phyloP scores from a whole-genome alignment of 2,113 vertebrate species.

The Perccottus glenii region DNA sequence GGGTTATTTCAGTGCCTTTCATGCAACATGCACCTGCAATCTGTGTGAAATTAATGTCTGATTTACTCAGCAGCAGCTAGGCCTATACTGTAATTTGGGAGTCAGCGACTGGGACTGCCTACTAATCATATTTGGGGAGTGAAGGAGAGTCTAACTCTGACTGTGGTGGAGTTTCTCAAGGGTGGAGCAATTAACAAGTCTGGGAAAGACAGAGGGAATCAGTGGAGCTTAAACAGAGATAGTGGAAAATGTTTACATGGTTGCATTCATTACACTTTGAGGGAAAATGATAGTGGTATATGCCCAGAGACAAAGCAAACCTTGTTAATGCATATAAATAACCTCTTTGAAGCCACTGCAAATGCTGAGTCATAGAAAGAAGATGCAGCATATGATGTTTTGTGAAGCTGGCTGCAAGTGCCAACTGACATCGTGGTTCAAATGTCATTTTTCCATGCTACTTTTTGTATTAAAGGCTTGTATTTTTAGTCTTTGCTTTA shows the following conservation, averaged over 20 bases:
- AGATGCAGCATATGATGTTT: background rate
- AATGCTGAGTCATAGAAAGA: slow-evolving; percentile 17
- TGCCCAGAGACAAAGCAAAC: background rate
- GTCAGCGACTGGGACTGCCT: slow-evolving; percentile 50
- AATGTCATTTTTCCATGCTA: slow-evolving; percentile 9
- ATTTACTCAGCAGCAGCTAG: slow-evolving; percentile 47
- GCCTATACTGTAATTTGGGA: slow-evolving; percentile 42
- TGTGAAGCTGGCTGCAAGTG: background rate
- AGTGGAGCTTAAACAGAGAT: slow-evolving; percentile 33
- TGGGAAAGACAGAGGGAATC: slow-evolving; percentile 24
- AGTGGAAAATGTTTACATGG: slow-evolving; percentile 21
- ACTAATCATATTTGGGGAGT: slow-evolving; percentile 48
- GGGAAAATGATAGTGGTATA: slow-evolving; percentile 3
- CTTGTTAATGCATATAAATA: slow-evolving; percentile 6
- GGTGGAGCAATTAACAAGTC: slow-evolving; percentile 47
- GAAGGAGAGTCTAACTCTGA: slow-evolving; percentile 41
- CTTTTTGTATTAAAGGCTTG: slow-evolving; percentile 18
- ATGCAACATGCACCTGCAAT: slow-evolving; percentile 53
- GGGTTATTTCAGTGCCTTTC: slow-evolving; percentile 38
- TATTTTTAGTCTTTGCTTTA: slow-evolving; percentile 26
- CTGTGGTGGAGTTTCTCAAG: slow-evolving; percentile 32
- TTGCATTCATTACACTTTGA: slow-evolving; percentile 5
- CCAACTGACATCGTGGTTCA: background rate
- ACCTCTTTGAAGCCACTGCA: slow-evolving; percentile 5
- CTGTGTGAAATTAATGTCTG: slow-evolving; percentile 60